These are phyloP conservation scores for Drosophila colorata DNA, from an alignment of 2,888 invertebrate genomes.

Conservation along the genomic window DNA sequence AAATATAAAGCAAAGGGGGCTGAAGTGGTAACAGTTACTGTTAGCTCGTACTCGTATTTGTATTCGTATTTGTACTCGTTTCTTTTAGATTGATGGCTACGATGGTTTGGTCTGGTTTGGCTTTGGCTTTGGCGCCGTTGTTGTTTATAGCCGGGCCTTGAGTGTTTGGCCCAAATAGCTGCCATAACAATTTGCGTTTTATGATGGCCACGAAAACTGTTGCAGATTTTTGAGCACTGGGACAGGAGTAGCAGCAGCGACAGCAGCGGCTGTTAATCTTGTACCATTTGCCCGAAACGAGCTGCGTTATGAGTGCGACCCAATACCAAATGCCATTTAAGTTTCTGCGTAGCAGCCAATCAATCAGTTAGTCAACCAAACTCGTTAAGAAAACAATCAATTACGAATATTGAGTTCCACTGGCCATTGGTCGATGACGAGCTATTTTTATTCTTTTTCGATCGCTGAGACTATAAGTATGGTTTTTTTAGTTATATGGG, in stretches of 20 bases:
- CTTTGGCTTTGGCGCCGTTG: conserved; percentile 21
- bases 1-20: not conserved
- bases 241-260: conserved; percentile 14
- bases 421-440: conserved; percentile 5
- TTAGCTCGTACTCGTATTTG: conserved; percentile 6
- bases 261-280: conserved; percentile 34
- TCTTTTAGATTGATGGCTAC: conserved; percentile 58
- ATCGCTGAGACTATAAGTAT: too few relatives aligned
- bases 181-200: conserved; percentile 69
- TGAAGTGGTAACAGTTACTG: not conserved
- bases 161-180: conserved; percentile 41
- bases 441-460: not conserved
- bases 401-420: conserved; percentile 3
- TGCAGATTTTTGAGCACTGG: conserved; percentile 39
- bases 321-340: not conserved
- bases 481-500: too few relatives aligned
- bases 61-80: not conserved
- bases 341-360: conserved; percentile 10
- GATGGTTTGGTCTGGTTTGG: conserved; percentile 23
- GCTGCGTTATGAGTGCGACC: conserved; percentile 42
- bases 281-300: conserved; percentile 55
- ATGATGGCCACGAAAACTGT: conserved; percentile 59
- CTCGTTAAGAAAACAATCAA: conserved; percentile 20
- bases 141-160: conserved; percentile 50
- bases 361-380: conserved; percentile 29